A percentile compares a stretch with the other conserved stretches of the same genome.
Conservation (phyloP, 1,140 invertebrate genomes). For the Cryptotermes secundus region DNA sequence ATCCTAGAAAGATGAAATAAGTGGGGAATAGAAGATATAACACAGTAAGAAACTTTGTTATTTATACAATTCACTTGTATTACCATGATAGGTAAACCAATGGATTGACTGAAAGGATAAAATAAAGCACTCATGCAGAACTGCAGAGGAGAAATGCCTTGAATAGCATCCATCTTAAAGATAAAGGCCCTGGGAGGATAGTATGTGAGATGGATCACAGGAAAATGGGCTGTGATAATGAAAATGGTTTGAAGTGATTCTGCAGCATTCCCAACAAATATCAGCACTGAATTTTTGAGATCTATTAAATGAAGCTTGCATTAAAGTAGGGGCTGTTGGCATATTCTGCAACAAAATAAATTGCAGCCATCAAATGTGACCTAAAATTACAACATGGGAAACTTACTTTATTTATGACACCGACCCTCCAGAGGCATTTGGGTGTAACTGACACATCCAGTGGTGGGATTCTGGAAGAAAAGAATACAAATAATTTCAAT, state of each 20-base stretch:
- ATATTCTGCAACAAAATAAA: background rate
- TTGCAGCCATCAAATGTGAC: background rate
- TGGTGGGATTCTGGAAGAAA: constrained; percentile 18
- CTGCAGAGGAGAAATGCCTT: too few relatives aligned
- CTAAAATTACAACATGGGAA: background rate
- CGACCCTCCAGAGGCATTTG: background rate
- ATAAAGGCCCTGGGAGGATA: too few relatives aligned
- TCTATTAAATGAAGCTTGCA: background rate
- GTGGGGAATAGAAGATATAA: too few relatives aligned
- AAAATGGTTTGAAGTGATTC: background rate
- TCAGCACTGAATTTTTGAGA: background rate
- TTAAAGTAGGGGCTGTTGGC: background rate
- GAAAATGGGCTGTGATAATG: too few relatives aligned
- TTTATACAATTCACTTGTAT: too few relatives aligned
- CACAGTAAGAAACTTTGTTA: too few relatives aligned
- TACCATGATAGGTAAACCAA: too few relatives aligned
- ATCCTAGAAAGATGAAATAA: too few relatives aligned
- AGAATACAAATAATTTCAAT: background rate
- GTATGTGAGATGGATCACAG: too few relatives aligned
- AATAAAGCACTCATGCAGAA: too few relatives aligned
- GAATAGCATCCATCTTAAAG: too few relatives aligned
- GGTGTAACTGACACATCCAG: constrained; percentile 25
- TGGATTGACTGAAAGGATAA: too few relatives aligned
- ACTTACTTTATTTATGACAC: constrained; percentile 15
- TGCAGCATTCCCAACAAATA: background rate